These are phyloP conservation scores for Carposina sasakii DNA, from an alignment of 1,140 invertebrate genomes.

Conservation along the genomic window DNA sequence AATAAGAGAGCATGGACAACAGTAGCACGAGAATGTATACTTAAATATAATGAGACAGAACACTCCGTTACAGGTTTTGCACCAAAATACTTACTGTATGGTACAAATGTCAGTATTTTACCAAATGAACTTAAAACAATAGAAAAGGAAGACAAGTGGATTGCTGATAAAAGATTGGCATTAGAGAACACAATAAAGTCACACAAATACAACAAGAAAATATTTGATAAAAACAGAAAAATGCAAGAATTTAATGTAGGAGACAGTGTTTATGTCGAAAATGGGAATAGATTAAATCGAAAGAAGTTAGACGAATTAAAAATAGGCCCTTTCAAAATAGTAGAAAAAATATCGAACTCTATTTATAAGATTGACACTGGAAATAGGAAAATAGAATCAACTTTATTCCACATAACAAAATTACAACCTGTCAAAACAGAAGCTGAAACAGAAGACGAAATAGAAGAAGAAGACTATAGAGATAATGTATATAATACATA, in stretches of 20 bases:
- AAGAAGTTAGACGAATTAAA: constrained; percentile 6
- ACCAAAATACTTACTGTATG: constrained; percentile 43
- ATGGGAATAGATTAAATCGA: constrained; percentile 8
- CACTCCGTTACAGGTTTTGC: constrained; percentile 42
- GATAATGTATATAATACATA: too few relatives aligned
- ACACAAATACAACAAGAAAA: constrained; percentile 12
- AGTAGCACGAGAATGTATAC: constrained; percentile 20
- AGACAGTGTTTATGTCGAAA: constrained; percentile 5
- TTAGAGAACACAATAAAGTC: constrained; percentile 5
- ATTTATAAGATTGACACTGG: constrained; percentile 1
- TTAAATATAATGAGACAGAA: constrained; percentile 48
- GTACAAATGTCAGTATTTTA: constrained; percentile 31
- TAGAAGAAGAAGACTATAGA: too few relatives aligned
- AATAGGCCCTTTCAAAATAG: constrained; percentile 1
- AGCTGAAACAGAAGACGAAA: too few relatives aligned
- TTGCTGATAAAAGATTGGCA: constrained; percentile 12
- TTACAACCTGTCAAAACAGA: too few relatives aligned
- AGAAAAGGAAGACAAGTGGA: neutral
- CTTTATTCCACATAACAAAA: neutral
- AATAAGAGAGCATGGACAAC: constrained; percentile 24
- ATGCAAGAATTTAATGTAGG: neutral
- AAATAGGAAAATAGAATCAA: neutral
- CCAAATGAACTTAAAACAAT: constrained; percentile 32
- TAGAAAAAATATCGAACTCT: constrained; percentile 1
- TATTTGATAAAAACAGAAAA: constrained; percentile 8